These are phyloP conservation scores for Sinocyclocheilus anophthalmus DNA, from an alignment of 2,113 vertebrate species.

Conservation along the genomic window DNA sequence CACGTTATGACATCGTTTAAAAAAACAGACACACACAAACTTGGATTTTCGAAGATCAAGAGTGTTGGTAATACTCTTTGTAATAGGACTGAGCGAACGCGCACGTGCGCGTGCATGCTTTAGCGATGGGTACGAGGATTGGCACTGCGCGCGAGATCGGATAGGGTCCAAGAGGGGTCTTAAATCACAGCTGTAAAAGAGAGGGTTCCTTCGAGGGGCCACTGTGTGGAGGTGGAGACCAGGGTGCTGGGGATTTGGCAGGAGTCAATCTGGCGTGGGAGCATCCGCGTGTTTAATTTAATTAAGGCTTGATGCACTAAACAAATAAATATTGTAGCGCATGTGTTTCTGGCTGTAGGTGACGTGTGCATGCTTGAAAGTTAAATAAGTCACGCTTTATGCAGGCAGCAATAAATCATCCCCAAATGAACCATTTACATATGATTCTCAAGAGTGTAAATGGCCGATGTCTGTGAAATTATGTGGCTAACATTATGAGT, in stretches of 20 bases:
- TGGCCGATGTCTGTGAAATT: neutral
- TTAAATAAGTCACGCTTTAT: neutral
- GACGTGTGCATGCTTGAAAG: neutral
- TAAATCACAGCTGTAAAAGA: constrained; percentile 24
- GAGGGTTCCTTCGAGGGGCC: constrained; percentile 29
- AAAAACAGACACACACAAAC: neutral
- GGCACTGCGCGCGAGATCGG: constrained; percentile 35
- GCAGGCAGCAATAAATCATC: neutral
- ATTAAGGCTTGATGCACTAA: constrained; percentile 33
- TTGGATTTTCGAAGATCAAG: neutral
- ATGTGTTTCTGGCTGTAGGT: constrained; percentile 38
- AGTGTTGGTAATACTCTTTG: neutral
- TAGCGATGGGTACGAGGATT: constrained; percentile 39
- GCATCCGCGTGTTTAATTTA: constrained; percentile 2
- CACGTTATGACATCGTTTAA: neutral
- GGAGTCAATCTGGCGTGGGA: constrained; percentile 30
- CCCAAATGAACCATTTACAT: neutral
- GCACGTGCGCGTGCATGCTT: constrained; percentile 40
- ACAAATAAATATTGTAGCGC: constrained; percentile 22
- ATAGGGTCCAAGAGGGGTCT: constrained; percentile 34
- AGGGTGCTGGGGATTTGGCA: constrained; percentile 26
- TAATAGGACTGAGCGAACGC: neutral
- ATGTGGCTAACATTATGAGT: too few relatives aligned
- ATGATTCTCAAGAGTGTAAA: neutral
- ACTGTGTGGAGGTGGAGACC: constrained; percentile 34